Conservation (phyloP, 1,140 invertebrate species). For the Teleogryllus occipitalis region DNA sequence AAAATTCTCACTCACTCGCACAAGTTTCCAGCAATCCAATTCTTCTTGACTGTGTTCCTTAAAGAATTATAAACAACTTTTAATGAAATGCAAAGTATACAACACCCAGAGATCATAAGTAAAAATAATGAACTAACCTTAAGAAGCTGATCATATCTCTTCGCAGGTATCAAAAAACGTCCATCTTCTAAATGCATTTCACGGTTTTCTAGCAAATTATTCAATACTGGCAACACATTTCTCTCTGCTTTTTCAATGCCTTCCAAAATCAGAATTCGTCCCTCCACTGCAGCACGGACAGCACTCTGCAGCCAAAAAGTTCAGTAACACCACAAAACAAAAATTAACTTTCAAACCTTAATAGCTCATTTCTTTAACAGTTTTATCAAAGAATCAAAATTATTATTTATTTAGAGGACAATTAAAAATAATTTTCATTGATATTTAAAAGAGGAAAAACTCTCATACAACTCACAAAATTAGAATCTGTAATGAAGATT, state of each 20-base stretch:
- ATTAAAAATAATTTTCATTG: too few relatives aligned
- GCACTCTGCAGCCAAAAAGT: slow-evolving; percentile 55
- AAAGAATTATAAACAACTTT: slow-evolving; percentile 26
- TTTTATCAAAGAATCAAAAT: neutral
- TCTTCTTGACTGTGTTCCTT: slow-evolving; percentile 70
- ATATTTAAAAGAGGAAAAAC: too few relatives aligned
- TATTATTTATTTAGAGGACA: too few relatives aligned
- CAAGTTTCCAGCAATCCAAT: slow-evolving; percentile 76
- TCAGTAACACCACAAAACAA: neutral
- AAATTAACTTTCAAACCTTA: neutral
- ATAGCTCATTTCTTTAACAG: neutral
- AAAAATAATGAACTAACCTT: slow-evolving; percentile 45
- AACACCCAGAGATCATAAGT: neutral
- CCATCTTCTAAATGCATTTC: slow-evolving; percentile 99
- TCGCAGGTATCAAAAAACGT: slow-evolving; percentile 77
- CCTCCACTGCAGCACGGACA: slow-evolving; percentile 80
- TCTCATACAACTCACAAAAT: too few relatives aligned
- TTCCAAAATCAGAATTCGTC: slow-evolving; percentile 85
- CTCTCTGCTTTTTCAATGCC: slow-evolving; percentile 96
- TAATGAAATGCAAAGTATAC: slow-evolving; percentile 19
- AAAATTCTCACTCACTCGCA: slow-evolving; percentile 85
- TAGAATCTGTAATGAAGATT: too few relatives aligned
- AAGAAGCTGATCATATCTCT: slow-evolving; percentile 84
- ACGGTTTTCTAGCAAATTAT: slow-evolving; percentile 95
- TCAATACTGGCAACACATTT: slow-evolving; percentile 94